Evolutionary conservation across 2,113 vertebrate genomes (phyloP).

Genomic region (Synchiropus splendidus): DNA sequence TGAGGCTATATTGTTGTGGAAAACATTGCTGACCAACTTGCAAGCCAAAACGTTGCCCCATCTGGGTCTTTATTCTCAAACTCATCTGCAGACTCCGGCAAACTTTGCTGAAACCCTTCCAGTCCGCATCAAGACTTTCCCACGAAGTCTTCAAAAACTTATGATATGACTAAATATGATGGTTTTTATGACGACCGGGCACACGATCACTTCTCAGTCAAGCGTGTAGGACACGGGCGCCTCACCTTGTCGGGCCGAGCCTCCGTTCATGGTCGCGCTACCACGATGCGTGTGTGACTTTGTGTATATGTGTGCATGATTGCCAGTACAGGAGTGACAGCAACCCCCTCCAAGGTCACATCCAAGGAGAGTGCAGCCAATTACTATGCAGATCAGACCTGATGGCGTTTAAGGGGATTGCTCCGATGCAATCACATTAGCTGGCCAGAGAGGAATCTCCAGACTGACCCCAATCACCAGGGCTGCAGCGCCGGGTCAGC

Average conservation of each 20-base stretch:
- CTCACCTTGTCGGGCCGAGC: slow-evolving; percentile 22
- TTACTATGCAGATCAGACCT: slow-evolving; percentile 98
- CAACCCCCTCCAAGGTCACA: slow-evolving; percentile 81
- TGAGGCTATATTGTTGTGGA: too few relatives aligned
- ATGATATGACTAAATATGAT: too few relatives aligned
- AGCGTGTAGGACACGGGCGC: slow-evolving; percentile 14
- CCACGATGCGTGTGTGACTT: not conserved
- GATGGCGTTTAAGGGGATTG: slow-evolving; percentile 95
- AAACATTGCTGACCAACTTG: too few relatives aligned
- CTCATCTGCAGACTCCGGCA: too few relatives aligned
- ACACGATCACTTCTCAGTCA: slow-evolving; percentile 4
- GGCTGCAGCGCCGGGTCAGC: slow-evolving; percentile 65
- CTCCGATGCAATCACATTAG: slow-evolving; percentile 96
- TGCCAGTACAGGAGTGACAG: slow-evolving; percentile 76
- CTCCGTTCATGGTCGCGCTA: slow-evolving; percentile 9
- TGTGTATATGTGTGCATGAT: slow-evolving; percentile 33
- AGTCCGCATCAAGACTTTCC: too few relatives aligned
- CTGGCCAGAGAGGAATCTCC: slow-evolving; percentile 85
- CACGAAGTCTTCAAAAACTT: too few relatives aligned
- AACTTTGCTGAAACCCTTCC: too few relatives aligned
- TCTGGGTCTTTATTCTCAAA: too few relatives aligned
- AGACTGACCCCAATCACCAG: slow-evolving; percentile 86
- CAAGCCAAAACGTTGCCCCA: too few relatives aligned
- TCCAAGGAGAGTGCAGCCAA: slow-evolving; percentile 87
- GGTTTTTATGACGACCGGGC: not conserved